phyloP scores from a whole-genome alignment of 2,888 invertebrate species.

The Chrysolina haemoptera region DNA sequence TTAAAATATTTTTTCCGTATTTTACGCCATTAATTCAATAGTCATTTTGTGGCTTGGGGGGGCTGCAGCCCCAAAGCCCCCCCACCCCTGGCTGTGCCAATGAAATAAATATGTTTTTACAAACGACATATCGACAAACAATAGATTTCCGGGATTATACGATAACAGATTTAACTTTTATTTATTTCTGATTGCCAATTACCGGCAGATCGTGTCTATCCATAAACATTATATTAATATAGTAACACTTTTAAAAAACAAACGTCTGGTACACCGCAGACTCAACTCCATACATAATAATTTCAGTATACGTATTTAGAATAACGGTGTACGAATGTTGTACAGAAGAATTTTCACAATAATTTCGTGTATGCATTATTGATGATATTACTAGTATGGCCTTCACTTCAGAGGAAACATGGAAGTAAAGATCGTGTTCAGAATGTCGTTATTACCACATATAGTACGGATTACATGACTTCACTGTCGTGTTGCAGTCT shows the following conservation, averaged over 20 bases:
- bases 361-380: conserved; percentile 26
- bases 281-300: background rate
- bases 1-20: no score
- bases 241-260: background rate
- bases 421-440: conserved; percentile 28
- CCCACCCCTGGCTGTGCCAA: no score
- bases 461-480: conserved; percentile 34
- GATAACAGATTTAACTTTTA: no score
- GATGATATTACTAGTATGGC: conserved; percentile 23
- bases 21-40: no score
- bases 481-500: conserved; percentile 23
- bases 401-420: conserved; percentile 27
- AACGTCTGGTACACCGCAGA: background rate
- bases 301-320: background rate
- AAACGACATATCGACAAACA: no score
- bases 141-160: no score
- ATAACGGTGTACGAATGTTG: conserved; percentile 20
- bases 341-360: conserved; percentile 23
- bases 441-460: conserved; percentile 34
- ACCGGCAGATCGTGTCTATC: background rate
- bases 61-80: no score
- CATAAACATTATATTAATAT: background rate
- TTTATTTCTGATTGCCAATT: no score
- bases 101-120: no score
- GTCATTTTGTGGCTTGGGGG: no score